Evolutionary conservation across 2,113 vertebrate genomes (phyloP).

Genomic region (Machaerirhynchus nigripectus): DNA sequence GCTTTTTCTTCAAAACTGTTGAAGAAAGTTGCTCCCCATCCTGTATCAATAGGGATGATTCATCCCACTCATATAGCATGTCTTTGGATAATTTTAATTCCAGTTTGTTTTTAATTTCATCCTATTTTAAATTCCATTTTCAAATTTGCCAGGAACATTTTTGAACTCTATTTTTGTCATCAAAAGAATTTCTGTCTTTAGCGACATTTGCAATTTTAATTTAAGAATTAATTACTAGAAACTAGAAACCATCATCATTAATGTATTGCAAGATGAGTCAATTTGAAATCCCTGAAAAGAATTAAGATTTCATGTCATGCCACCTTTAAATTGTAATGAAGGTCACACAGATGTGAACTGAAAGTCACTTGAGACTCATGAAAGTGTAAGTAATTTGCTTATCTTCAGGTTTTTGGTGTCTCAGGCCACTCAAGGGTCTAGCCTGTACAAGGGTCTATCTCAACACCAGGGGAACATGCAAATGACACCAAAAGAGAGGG

Average conservation of each 20-base stretch:
- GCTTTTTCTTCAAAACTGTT: neutral
- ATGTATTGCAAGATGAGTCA: neutral
- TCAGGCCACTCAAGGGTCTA: neutral
- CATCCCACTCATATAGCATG: neutral
- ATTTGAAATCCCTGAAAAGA: neutral
- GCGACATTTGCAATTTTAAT: neutral
- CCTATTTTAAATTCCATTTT: neutral
- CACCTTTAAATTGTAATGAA: neutral
- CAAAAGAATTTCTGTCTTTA: neutral
- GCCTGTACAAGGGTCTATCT: fast-evolving
- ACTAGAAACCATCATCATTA: neutral
- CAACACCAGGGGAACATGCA: neutral
- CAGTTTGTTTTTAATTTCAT: neutral
- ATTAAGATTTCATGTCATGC: neutral
- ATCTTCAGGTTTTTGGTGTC: neutral
- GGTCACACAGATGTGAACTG: neutral
- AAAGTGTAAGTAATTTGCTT: neutral
- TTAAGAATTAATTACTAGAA: neutral
- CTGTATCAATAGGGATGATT: neutral
- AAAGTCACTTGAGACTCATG: neutral
- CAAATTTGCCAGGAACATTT: neutral
- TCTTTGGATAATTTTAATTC: neutral
- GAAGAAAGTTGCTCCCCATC: neutral
- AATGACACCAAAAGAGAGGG: neutral
- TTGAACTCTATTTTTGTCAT: neutral